A percentile compares a stretch with the other conserved stretches of the same genome.
phyloP scores from a whole-genome alignment of 1,140 invertebrate species.

The Papilio aristodemus region DNA sequence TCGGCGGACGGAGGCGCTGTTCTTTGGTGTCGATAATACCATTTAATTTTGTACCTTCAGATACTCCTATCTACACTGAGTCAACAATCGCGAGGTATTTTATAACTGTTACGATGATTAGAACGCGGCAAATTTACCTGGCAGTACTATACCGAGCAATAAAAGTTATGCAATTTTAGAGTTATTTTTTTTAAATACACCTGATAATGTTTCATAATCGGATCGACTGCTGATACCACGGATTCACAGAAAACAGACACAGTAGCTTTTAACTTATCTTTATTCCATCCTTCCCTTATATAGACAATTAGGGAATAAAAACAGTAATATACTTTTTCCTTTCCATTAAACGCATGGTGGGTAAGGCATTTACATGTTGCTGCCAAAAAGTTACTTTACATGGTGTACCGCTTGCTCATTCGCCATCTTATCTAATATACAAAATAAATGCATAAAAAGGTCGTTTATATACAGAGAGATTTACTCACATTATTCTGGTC shows the following conservation, averaged over 20 bases:
- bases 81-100: conserved; percentile 6
- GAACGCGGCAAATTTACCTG: neutral
- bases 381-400: too few species aligned
- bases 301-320: too few species aligned
- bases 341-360: too few species aligned
- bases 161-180: neutral
- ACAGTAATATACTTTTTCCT: too few species aligned
- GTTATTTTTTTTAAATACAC: too few species aligned
- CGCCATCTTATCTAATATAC: neutral
- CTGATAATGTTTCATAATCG: too few species aligned
- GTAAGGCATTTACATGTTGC: too few species aligned
- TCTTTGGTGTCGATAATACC: conserved; percentile 28
- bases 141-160: neutral
- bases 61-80: conserved; percentile 24
- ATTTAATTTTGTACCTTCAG: conserved; percentile 19
- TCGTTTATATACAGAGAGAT: neutral
- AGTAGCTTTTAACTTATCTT: too few species aligned
- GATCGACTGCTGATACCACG: too few species aligned
- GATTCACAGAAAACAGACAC: too few species aligned
- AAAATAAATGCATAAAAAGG: neutral
- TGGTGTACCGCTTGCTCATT: too few species aligned
- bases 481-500: conserved; percentile 91
- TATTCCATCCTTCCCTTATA: too few species aligned
- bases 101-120: neutral
- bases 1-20: conserved; percentile 12